phyloP scores from a whole-genome alignment of 2,113 vertebrate species.

The Chionodraco myersi region DNA sequence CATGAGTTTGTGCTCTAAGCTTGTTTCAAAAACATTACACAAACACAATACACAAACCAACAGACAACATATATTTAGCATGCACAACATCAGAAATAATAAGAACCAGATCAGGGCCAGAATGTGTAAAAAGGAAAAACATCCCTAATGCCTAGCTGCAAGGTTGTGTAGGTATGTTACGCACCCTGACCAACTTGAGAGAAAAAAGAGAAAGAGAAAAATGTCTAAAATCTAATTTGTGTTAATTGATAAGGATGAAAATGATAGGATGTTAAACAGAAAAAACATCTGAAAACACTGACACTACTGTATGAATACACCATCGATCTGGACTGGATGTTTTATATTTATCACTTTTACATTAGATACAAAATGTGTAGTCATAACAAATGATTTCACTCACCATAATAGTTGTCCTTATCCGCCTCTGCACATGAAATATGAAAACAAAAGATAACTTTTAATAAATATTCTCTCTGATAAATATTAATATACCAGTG shows the following conservation, averaged over 20 bases:
- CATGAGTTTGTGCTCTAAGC: conserved; percentile 46
- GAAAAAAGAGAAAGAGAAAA: conserved; percentile 44
- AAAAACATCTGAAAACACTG: conserved; percentile 18
- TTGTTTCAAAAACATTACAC: conserved; percentile 24
- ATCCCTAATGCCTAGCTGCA: conserved; percentile 30
- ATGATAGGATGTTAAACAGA: conserved; percentile 32
- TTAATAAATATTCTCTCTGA: neutral
- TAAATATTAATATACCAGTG: too few relatives aligned
- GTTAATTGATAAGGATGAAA: conserved; percentile 10
- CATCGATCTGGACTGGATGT: neutral
- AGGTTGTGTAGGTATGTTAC: conserved; percentile 38
- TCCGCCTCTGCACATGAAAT: conserved; percentile 50
- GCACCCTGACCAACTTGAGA: conserved; percentile 50
- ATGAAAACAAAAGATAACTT: conserved; percentile 11
- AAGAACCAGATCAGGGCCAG: conserved; percentile 7
- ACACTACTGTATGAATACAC: conserved; percentile 5
- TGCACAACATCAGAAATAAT: conserved; percentile 26
- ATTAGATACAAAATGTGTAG: neutral
- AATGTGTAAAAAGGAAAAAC: conserved; percentile 19
- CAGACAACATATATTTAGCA: conserved; percentile 27
- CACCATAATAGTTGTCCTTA: conserved; percentile 78
- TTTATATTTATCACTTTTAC: conserved; percentile 19
- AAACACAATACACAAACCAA: conserved; percentile 38
- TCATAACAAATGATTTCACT: conserved; percentile 42
- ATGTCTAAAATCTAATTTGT: conserved; percentile 47